Percentiles rank a stretch among this genome's conserved stretches.
phyloP scores from a whole-genome alignment of 2,113 vertebrate species.

The Ptilonorhynchus violaceus region DNA sequence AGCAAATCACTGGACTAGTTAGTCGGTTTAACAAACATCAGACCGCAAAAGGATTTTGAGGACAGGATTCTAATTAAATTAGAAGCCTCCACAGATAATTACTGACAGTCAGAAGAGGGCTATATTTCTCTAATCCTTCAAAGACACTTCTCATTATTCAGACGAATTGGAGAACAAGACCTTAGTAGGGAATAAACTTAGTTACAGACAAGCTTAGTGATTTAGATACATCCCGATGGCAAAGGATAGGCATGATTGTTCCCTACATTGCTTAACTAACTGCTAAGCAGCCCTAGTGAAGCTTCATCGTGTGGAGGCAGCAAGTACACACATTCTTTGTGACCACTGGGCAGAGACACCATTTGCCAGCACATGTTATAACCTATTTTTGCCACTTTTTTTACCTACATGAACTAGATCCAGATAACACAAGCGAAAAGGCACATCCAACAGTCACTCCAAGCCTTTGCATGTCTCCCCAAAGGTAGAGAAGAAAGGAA shows the following conservation, averaged over 20 bases:
- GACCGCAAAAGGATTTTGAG: background rate
- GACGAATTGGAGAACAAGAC: background rate
- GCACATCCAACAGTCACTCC: background rate
- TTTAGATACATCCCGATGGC: background rate
- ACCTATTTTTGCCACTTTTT: background rate
- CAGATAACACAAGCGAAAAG: background rate
- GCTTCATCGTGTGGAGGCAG: background rate
- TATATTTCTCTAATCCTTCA: background rate
- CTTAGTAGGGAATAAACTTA: background rate
- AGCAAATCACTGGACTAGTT: background rate
- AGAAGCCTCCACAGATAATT: background rate
- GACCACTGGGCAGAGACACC: background rate
- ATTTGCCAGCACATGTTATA: background rate
- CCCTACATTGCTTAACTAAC: background rate
- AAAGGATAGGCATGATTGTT: background rate
- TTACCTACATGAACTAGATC: background rate
- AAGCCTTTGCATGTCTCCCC: background rate
- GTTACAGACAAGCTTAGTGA: background rate
- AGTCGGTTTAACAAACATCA: background rate
- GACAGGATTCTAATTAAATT: background rate
- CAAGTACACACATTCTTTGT: background rate
- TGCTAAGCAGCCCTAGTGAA: background rate
- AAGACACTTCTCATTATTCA: background rate
- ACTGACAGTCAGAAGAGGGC: background rate
- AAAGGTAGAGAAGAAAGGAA: background rate